A percentile compares a stretch with the other conserved stretches of the same genome.
Conservation (phyloP, 1,140 invertebrate species). For the Achroia grisella region DNA sequence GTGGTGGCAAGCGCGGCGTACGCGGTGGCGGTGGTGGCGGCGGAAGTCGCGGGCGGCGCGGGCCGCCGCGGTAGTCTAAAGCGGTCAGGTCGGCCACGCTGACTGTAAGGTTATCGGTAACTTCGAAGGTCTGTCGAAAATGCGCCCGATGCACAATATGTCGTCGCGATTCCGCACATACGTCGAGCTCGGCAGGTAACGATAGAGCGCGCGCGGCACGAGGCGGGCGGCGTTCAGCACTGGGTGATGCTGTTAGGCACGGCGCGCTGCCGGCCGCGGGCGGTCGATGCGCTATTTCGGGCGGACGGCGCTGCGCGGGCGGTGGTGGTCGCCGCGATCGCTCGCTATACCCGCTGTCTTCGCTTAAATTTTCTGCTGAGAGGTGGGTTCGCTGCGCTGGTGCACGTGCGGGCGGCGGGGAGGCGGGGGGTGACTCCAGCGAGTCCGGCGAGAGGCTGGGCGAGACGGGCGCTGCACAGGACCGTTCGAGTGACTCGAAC, state of each 20-base stretch:
- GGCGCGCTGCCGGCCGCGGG: constrained; percentile 49
- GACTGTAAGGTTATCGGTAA: constrained; percentile 60
- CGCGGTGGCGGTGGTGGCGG: constrained; percentile 28
- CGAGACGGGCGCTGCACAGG: constrained; percentile 71
- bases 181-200: constrained; percentile 67
- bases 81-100: constrained; percentile 69
- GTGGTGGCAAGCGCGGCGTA: constrained; percentile 24
- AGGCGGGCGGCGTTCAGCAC: constrained; percentile 48
- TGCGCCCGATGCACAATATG: constrained; percentile 44
- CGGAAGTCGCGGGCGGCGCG: constrained; percentile 41
- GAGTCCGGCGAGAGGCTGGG: constrained; percentile 62
- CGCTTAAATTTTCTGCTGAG: constrained; percentile 82
- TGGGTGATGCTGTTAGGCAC: constrained; percentile 45
- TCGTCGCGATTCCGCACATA: constrained; percentile 62
- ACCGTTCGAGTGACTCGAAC: constrained; percentile 85
- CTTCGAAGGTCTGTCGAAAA: constrained; percentile 62
- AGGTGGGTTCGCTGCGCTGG: constrained; percentile 67
- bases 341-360: constrained; percentile 82
- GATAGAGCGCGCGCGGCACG: constrained; percentile 67
- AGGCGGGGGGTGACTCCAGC: constrained; percentile 59
- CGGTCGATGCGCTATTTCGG: constrained; percentile 50
- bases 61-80: constrained; percentile 55
- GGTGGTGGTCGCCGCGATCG: constrained; percentile 49
- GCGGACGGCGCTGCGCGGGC: constrained; percentile 38
- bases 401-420: constrained; percentile 46